Conservation (phyloP, 2,113 vertebrate species). For the Esox niger region DNA sequence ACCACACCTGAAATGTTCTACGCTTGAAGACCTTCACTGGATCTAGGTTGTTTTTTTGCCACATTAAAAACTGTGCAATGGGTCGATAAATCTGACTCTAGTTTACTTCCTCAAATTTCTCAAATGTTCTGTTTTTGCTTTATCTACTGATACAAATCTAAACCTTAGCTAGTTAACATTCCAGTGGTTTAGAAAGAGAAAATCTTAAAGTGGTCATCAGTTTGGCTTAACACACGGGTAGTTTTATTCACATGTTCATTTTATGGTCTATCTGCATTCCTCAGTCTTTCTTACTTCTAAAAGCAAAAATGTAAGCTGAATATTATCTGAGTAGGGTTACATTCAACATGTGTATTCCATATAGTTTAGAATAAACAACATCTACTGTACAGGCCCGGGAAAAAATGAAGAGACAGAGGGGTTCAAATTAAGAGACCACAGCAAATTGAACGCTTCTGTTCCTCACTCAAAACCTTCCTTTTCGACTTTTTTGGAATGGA, state of each 20-base stretch:
- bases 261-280: background rate
- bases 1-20: background rate
- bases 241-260: conserved; percentile 18
- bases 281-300: background rate
- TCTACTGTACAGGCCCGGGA: no score
- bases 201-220: background rate
- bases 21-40: no score
- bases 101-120: background rate
- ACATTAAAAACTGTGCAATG: no score
- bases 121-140: background rate
- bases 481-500: no score
- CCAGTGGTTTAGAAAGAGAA: background rate
- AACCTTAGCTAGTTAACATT: background rate
- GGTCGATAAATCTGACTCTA: background rate
- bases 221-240: background rate
- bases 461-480: no score
- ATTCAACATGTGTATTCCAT: conserved; percentile 21
- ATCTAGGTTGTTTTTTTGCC: no score
- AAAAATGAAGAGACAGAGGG: no score
- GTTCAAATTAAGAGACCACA: no score
- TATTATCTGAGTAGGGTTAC: background rate
- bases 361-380: no score
- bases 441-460: no score
- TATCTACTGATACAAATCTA: background rate
- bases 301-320: conserved; percentile 13